Conservation (phyloP, 2,797 vertebrate genomes). For the Nasua narica region DNA sequence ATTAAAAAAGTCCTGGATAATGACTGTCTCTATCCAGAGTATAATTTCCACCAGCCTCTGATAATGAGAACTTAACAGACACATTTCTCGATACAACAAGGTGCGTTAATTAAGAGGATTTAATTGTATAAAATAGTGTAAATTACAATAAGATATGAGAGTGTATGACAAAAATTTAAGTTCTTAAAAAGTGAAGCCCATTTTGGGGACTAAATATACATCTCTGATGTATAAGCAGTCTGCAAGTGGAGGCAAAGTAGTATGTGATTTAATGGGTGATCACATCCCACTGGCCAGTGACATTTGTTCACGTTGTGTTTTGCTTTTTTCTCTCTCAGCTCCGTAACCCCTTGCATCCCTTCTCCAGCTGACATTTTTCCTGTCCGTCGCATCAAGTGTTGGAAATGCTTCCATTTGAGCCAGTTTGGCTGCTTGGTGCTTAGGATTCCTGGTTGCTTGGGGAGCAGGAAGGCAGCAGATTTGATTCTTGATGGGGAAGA, state of each 20-base stretch:
- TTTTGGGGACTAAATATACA: neutral
- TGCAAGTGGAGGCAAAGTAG: neutral
- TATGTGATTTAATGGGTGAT: neutral
- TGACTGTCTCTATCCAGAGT: neutral
- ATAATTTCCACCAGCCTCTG: neutral
- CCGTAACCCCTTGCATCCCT: neutral
- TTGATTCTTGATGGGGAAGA: neutral
- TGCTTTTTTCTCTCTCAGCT: neutral
- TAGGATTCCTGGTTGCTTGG: neutral
- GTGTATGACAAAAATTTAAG: neutral
- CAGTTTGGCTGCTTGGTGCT: neutral
- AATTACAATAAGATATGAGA: neutral
- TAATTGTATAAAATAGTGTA: constrained; percentile 4
- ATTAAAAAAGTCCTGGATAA: neutral
- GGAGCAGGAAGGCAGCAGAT: neutral
- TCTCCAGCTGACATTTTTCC: neutral
- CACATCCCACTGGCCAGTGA: neutral
- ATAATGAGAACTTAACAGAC: neutral
- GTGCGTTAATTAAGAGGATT: constrained; percentile 23
- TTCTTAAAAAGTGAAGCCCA: neutral
- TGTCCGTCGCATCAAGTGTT: neutral
- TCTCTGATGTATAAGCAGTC: neutral
- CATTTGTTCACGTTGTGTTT: neutral
- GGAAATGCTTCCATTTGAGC: neutral
- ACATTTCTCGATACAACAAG: neutral